phyloP scores from a whole-genome alignment of 2,113 vertebrate species.

The Brachypodius melanocephalos region DNA sequence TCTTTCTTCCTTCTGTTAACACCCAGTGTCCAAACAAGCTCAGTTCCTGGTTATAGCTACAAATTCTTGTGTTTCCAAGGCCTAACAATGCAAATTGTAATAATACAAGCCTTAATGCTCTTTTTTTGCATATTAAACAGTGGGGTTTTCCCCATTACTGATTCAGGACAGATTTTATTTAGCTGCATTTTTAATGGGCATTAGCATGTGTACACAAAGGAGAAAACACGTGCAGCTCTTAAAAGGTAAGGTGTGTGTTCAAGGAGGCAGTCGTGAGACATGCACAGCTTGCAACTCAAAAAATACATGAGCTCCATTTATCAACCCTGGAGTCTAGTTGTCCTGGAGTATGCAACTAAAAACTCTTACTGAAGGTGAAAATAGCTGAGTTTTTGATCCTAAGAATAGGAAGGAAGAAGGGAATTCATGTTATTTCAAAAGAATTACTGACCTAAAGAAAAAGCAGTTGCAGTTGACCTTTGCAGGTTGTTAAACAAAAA shows the following conservation, averaged over 20 bases:
- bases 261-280: slow-evolving; percentile 42
- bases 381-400: not conserved
- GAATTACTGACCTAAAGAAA: not conserved
- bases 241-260: slow-evolving; percentile 70
- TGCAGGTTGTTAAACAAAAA: not conserved
- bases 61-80: slow-evolving; percentile 22
- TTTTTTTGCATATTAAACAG: slow-evolving; percentile 15
- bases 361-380: not conserved
- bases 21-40: slow-evolving; percentile 38
- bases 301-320: not conserved
- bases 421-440: not conserved
- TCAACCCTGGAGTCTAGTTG: not conserved
- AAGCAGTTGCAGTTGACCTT: not conserved
- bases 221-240: slow-evolving; percentile 48
- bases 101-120: slow-evolving; percentile 23
- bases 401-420: slow-evolving; percentile 8
- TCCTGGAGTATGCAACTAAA: not conserved
- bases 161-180: slow-evolving; percentile 43
- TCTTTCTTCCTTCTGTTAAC: slow-evolving; percentile 56
- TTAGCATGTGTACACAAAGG: slow-evolving; percentile 49
- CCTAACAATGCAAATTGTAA: not conserved
- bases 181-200: slow-evolving; percentile 31
- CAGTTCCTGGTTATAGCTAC: slow-evolving; percentile 32
- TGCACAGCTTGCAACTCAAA: slow-evolving; percentile 21
- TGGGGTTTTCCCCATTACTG: not conserved